Base-by-base conservation (phyloP, 2,113 vertebrate species). In the Rousettus leschenaultii region DNA sequence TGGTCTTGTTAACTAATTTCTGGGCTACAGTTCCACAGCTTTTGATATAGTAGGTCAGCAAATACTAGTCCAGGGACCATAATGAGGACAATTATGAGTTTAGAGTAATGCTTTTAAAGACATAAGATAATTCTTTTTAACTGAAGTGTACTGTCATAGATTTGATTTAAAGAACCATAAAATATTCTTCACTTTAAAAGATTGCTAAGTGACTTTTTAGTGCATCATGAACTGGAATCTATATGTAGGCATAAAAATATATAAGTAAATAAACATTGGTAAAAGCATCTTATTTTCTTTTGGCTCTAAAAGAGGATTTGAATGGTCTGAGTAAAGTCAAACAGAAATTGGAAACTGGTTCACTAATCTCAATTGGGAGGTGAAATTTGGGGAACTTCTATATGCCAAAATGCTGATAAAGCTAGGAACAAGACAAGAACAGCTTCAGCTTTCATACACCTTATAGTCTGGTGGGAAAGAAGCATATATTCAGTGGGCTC, bases 21-120 rank as follows among this genome's bases (percentile, higher is more conserved):
- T 91, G 35, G 70, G 26, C 74, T 74, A 3, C 24, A 55, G 9
- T 59, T 68, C 10, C 10, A 73, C 66, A 74, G 66, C 57, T 80
- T 38, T 26, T 93, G 7, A 68, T 79, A 59, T 51, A 53, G 28
- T 78, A 51, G 53, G 28, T 65, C 5, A 79, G 5, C 48, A 91
- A 63, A 61, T 57, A 53, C 22, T 70, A 10, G 9, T 40, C 35
- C 45, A 48, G 28, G 18, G 55, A 75, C 30, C 45, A 21, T 71
- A 59, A 75, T 40, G 35, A 87, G 57, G 33, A 85, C 12, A 6
- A 79, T 12, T 85, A 7, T 68, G 33, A 79, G 26, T 79, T 92
- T 75, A 74, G 9, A 91, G 28, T 63, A 71, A 87, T 86, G n/a
- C 14, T 94, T 93, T 84, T 92, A 85, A 80, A 93, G 16, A 75